Evolutionary conservation across 2,113 vertebrate species (phyloP), one percentile per base, ranked within the genome.

Genomic region (Hucho hucho): DNA sequence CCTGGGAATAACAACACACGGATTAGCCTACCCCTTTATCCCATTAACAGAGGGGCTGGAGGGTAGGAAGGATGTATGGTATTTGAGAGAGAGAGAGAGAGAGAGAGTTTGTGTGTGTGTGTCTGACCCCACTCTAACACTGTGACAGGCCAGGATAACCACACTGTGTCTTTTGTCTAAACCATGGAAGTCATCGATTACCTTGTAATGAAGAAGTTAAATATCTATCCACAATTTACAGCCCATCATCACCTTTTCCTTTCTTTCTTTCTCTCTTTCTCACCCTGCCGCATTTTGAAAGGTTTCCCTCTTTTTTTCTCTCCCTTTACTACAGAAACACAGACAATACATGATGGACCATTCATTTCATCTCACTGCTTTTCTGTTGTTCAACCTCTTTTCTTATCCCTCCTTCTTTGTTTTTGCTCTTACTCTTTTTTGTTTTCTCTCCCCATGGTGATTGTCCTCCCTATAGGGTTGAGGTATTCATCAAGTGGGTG

Each of bases 281-380:
- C 18, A n/a, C 6, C n/a, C 58, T 61, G 6, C n/a, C 22, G 22
- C 58, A 22, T 61, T 24, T 61, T 61, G 5, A 61, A 61, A 22
- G 58, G 58, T 61, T 61, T 61, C 58, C 81, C 78, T 79, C 89
- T 78, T 87, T 78, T 87, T 83, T 87, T 84, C 85, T 74, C 63
- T 22, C 58, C 37, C 37, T 43, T 43, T 11, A 20, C 58, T 16
- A 22, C n/a, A 61, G 12, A 20, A 22, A 9, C 18, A 20, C 20
- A 61, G n/a, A 61, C 58, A 61, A 61, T 22, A 20, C 58, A 22
- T 22, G 18, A 61, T 61, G 58, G 58, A 22, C 58, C 58, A 61
- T 7, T 61, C 18, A 61, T 61, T 61, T 61, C 5, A 20, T 22
- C 58, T 61, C 58, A 61, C 12, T 61, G 58, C 20, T 61, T 24